Conservation (phyloP, 2,113 vertebrate species). For the Thryonomys swinderianus region DNA sequence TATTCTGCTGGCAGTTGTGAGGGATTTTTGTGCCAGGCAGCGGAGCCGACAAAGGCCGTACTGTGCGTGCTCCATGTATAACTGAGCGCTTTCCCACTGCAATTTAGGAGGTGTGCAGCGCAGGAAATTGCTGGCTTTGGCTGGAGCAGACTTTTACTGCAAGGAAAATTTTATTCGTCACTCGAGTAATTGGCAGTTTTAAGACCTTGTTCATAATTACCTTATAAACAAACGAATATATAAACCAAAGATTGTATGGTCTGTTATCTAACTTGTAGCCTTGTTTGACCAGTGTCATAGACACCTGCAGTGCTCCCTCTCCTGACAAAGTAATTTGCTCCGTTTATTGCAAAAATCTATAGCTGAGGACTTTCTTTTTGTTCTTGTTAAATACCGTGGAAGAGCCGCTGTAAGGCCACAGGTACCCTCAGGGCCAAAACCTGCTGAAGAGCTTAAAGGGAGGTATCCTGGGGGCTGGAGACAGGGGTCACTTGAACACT, state of each 20-base stretch:
- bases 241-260: constrained; percentile 86
- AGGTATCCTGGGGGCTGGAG: background rate
- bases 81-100: constrained; percentile 93
- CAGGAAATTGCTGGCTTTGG: constrained; percentile 97
- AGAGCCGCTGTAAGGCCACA: constrained; percentile 60
- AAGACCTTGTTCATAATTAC: constrained; percentile 98
- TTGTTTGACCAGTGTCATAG: constrained; percentile 77
- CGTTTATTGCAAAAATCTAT: constrained; percentile 77
- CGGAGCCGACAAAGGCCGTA: constrained; percentile 89
- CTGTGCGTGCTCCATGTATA: constrained; percentile 91
- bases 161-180: constrained; percentile 95
- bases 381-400: constrained; percentile 55
- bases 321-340: constrained; percentile 76
- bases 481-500: background rate
- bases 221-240: constrained; percentile 95
- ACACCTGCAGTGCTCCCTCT: constrained; percentile 67
- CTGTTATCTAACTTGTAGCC: constrained; percentile 83
- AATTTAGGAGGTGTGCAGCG: constrained; percentile 95
- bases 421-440: constrained; percentile 77
- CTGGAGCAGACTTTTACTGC: constrained; percentile 93
- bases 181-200: constrained; percentile 96
- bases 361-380: constrained; percentile 58
- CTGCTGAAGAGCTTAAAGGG: constrained; percentile 62
- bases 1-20: constrained; percentile 86
- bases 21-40: constrained; percentile 88